Percentiles rank a stretch among this genome's conserved stretches.
Conservation (phyloP, 2,888 invertebrate species). For the Leptopterna dolabrata region DNA sequence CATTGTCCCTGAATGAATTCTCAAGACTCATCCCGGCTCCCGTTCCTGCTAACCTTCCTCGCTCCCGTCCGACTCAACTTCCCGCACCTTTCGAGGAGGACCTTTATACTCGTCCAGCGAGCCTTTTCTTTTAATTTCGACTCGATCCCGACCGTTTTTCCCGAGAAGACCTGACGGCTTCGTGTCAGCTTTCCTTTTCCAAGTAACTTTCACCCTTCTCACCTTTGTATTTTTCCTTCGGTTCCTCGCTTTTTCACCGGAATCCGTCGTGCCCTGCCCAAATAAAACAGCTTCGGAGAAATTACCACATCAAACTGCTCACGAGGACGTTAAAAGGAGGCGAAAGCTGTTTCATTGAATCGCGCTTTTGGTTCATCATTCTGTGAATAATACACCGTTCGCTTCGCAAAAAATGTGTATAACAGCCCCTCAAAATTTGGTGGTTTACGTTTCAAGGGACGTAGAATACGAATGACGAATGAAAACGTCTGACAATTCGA, state of each 20-base stretch:
- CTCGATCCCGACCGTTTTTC: constrained; percentile 14
- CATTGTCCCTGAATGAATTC: constrained; percentile 47
- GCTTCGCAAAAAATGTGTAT: no score
- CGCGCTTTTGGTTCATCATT: not conserved
- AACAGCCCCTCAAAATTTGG: no score
- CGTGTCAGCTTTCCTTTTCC: not conserved
- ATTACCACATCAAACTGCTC: not conserved
- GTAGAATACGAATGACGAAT: no score
- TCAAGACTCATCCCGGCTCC: constrained; percentile 37
- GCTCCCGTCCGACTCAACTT: not conserved
- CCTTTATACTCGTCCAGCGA: constrained; percentile 4
- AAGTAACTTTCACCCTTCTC: not conserved
- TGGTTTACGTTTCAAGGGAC: no score
- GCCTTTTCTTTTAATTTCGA: constrained; percentile 35
- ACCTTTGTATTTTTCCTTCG: not conserved
- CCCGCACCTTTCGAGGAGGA: not conserved
- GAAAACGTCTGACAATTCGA: no score
- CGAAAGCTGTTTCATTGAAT: not conserved
- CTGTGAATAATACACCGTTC: no score
- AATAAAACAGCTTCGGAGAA: not conserved
- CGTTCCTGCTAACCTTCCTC: not conserved
- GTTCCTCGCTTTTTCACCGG: not conserved
- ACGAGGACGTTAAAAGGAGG: not conserved
- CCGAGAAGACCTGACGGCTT: constrained; percentile 7
- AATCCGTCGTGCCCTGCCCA: not conserved